These are phyloP conservation scores for Acyrthosiphon pisum DNA, from an alignment of 1,140 invertebrate species.

Conservation along the genomic window DNA sequence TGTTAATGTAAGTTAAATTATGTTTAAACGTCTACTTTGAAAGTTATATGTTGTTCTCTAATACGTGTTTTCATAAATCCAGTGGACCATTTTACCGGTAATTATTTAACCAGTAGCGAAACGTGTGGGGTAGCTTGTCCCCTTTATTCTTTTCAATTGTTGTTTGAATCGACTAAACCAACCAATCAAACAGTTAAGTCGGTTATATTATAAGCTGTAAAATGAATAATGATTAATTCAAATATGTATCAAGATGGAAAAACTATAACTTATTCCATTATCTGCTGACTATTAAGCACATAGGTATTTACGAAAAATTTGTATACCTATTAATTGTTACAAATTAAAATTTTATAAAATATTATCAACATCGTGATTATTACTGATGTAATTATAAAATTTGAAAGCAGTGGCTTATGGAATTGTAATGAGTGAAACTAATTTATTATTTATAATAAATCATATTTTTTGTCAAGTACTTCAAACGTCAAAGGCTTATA, in stretches of 20 bases:
- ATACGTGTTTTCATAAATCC: background rate
- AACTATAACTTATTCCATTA: background rate
- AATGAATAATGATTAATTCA: background rate
- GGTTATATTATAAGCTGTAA: background rate
- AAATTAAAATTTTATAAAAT: background rate
- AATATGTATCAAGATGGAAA: too few species aligned
- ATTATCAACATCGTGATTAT: background rate
- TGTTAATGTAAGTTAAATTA: background rate
- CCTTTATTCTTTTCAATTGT: background rate
- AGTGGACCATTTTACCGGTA: background rate
- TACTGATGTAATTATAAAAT: background rate
- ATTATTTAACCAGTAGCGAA: background rate
- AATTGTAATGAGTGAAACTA: background rate
- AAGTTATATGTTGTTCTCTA: background rate
- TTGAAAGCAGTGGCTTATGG: background rate
- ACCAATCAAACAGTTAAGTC: background rate
- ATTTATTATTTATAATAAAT: background rate
- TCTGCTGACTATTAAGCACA: background rate
- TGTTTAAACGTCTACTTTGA: background rate
- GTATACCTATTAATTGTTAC: background rate
- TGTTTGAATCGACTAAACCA: constrained; percentile 21
- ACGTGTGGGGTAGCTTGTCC: background rate
- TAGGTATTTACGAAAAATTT: background rate
- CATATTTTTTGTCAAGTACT: background rate
- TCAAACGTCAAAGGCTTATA: background rate